These are phyloP conservation scores for Cephus rjabovi DNA, from an alignment of 2,888 invertebrate genomes.

Conservation along the genomic window DNA sequence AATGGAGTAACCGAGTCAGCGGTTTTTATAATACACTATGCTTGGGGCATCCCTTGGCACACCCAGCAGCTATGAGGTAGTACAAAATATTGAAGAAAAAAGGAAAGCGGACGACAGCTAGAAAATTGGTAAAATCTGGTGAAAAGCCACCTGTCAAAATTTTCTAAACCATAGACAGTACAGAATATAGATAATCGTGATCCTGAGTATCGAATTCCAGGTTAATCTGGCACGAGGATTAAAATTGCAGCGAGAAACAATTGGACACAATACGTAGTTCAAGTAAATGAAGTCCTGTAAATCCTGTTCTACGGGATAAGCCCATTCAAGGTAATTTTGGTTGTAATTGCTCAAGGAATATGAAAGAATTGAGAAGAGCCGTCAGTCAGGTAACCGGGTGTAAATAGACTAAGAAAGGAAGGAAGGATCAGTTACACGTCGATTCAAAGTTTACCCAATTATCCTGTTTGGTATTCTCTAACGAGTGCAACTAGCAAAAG, in stretches of 20 bases:
- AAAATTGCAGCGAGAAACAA: background rate
- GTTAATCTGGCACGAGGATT: background rate
- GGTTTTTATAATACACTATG: background rate
- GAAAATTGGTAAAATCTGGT: background rate
- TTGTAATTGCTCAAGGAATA: background rate
- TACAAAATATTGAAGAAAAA: background rate
- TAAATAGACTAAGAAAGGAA: background rate
- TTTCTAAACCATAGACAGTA: background rate
- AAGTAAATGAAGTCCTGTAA: background rate
- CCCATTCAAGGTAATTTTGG: background rate
- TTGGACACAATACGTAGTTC: background rate
- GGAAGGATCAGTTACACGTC: background rate
- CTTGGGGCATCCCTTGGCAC: background rate
- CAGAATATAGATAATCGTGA: background rate
- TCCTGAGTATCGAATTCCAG: background rate
- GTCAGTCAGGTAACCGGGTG: background rate
- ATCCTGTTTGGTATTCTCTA: background rate
- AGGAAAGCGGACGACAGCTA: background rate
- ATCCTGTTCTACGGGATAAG: background rate
- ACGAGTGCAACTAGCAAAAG: background rate
- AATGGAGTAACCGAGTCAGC: background rate
- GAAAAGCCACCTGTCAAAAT: background rate
- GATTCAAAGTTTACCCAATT: background rate
- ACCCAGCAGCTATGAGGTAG: background rate
- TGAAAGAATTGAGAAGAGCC: background rate